Conservation (phyloP, 2,113 vertebrate genomes). For the Cyanoliseus patagonus region DNA sequence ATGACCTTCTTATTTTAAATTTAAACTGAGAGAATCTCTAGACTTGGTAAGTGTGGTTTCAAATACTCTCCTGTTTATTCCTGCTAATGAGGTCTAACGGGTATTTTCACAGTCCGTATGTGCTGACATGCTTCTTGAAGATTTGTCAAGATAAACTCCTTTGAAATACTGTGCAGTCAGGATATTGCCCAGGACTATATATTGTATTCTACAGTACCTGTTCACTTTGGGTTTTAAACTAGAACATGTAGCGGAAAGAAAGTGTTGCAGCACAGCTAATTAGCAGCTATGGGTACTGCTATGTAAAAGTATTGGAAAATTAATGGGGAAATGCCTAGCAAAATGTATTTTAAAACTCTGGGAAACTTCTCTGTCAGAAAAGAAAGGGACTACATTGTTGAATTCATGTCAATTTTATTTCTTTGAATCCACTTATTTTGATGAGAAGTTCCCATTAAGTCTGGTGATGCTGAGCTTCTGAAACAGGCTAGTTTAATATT, state of each 20-base stretch:
- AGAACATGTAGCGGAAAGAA: background rate
- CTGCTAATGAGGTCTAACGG: background rate
- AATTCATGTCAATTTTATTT: background rate
- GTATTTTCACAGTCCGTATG: background rate
- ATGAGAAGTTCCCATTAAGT: background rate
- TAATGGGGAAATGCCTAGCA: background rate
- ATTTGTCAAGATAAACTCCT: background rate
- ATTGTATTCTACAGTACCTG: background rate
- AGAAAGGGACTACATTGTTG: background rate
- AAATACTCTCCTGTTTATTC: background rate
- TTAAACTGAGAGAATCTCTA: background rate
- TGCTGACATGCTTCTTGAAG: background rate
- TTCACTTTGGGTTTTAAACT: background rate
- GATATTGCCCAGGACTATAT: background rate
- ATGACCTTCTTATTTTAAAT: background rate
- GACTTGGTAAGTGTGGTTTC: background rate
- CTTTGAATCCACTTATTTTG: background rate
- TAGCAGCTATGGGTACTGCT: background rate
- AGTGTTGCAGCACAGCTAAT: background rate
- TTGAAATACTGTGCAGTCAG: background rate
- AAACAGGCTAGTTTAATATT: background rate
- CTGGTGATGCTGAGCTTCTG: background rate
- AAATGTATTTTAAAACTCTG: background rate
- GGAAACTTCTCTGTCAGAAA: background rate
- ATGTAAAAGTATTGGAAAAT: background rate